A percentile compares a stretch with the other conserved stretches of the same genome.
Evolutionary conservation across 2,113 vertebrate species (phyloP).

Genomic region (Athene noctua): DNA sequence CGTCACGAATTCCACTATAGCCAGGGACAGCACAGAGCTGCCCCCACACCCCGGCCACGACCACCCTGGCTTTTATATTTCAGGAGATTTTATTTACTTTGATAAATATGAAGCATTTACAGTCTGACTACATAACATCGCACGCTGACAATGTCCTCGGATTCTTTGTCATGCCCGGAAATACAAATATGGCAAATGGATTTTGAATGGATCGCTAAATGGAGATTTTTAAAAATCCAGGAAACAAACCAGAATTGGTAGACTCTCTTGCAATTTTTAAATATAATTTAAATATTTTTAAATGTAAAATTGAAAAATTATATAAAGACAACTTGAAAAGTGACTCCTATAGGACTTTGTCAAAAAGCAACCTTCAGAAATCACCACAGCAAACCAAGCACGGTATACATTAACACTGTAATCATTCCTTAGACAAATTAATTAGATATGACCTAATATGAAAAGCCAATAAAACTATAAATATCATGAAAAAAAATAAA

Average conservation of each 20-base stretch:
- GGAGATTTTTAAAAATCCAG: background rate
- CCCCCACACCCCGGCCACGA: background rate
- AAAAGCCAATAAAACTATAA: background rate
- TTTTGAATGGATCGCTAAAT: background rate
- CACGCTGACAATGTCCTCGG: rapidly evolving
- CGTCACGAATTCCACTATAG: background rate
- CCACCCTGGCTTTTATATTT: background rate
- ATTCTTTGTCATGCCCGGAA: background rate
- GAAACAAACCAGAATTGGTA: background rate
- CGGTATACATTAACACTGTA: background rate
- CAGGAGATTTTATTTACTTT: background rate
- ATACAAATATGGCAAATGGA: rapidly evolving
- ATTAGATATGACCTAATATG: background rate
- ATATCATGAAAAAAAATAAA: background rate
- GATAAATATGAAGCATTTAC: background rate
- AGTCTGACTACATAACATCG: background rate
- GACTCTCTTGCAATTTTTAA: background rate
- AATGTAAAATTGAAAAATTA: background rate
- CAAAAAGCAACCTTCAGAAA: background rate
- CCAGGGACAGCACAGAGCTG: too few species aligned
- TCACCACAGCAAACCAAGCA: background rate
- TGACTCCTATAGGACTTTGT: background rate
- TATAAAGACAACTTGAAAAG: background rate
- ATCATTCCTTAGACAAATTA: background rate
- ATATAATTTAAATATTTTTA: background rate